phyloP scores from a whole-genome alignment of 1,140 invertebrate species.

The Doryteuthis pealeii region DNA sequence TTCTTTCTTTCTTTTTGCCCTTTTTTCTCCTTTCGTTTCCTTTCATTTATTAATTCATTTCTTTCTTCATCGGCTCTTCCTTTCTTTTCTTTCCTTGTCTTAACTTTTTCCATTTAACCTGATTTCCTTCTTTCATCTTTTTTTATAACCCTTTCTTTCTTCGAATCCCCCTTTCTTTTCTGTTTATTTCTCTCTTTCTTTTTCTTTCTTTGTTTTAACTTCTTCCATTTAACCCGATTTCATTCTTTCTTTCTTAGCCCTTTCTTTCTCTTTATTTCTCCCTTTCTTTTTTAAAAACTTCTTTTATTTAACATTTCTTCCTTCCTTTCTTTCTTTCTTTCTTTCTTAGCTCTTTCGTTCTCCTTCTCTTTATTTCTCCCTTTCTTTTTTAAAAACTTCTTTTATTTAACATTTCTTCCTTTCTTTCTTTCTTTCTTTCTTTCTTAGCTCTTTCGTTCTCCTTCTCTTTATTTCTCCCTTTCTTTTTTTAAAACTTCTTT shows the following conservation, averaged over 20 bases:
- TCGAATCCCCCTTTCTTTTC: not conserved
- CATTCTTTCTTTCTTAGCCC: not conserved
- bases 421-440: not conserved
- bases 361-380: too few species aligned
- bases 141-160: not conserved
- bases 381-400: too few species aligned
- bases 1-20: too few species aligned
- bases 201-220: not conserved
- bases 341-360: too few species aligned
- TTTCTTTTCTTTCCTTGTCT: not conserved
- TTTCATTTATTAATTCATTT: not conserved
- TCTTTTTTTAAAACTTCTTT: not conserved
- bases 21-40: too few species aligned
- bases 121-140: not conserved
- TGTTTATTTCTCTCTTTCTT: not conserved
- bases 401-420: too few species aligned
- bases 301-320: too few species aligned
- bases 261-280: not conserved
- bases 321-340: not conserved
- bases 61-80: not conserved
- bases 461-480: not conserved
- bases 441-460: not conserved
- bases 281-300: too few species aligned
- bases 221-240: not conserved
- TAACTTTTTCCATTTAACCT: not conserved